Evolutionary conservation across 1,140 invertebrate species (phyloP), one percentile per base, ranked within the genome.

Genomic region (Pollicipes pollicipes): DNA sequence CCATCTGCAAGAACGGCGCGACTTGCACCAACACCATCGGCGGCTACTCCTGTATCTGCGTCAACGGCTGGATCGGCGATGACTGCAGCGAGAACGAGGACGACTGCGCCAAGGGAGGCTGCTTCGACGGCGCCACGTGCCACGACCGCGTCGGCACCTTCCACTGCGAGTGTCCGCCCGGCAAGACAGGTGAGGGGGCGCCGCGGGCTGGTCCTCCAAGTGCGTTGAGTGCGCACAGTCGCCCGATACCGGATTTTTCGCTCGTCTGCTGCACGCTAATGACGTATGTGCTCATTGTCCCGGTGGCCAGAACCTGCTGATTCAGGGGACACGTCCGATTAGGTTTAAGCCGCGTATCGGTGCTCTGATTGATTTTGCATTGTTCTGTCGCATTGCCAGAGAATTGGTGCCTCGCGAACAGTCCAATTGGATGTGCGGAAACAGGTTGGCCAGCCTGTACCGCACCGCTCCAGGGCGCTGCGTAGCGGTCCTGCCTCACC

Each of bases 51-150:
- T 98, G 95, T 81, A 96, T 97, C 76, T 98, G 95, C 79, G 93
- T 95, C 35, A 96, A 95, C 77, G 93, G 93, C 27, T 96, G 93
- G 91, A 90, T 89, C 0, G 93, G 93, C 4, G 83, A 87, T 0
- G 90, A 95, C 76, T 97, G 94, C 79, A 90, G 89, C 27, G 85
- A 89, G 75, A 96, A 97, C 81, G 94, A 95, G 75, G 91, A 96
- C 79, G 94, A 97, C 79, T 97, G 94, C 78, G 88, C 88, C 2
- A 88, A 87, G 29, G 90, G 91, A 0, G 90, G 93, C 0, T 99
- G 97, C 80, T 94, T 95, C 80, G 95, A 98, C 77, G 95, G 93
- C 0, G 95, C 94, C 32, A 98, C 94, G 0, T 98, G 96, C 79
- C 91, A 95, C 74, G 95, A 98, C 77, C 83, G 91, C 28, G 93